These are phyloP conservation scores for Geophilus truncorum DNA, from an alignment of 2,888 invertebrate species.

Conservation along the genomic window DNA sequence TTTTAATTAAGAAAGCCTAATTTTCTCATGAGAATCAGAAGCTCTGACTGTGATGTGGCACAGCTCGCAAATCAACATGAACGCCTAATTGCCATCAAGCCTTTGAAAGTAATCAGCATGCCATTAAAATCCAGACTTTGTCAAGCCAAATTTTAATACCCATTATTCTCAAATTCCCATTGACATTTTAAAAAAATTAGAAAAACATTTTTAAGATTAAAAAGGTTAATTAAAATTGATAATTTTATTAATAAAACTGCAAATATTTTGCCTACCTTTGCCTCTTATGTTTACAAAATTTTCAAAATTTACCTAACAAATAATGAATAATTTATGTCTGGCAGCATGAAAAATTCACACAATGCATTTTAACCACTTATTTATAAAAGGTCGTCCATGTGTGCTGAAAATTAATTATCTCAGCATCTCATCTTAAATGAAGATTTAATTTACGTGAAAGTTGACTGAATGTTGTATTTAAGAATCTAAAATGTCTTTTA, in stretches of 20 bases:
- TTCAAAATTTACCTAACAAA: too few relatives aligned
- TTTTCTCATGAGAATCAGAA: conserved; percentile 2
- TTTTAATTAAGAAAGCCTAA: conserved; percentile 10
- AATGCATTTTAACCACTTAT: not conserved
- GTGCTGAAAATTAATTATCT: not conserved
- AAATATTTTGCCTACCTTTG: not conserved
- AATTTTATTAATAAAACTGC: too few relatives aligned
- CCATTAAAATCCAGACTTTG: conserved; percentile 5
- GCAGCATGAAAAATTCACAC: not conserved
- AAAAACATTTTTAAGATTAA: not conserved
- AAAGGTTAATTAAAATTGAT: not conserved
- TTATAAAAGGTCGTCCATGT: not conserved
- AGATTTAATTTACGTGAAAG: not conserved
- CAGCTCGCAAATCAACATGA: conserved; percentile 1
- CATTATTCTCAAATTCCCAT: conserved; percentile 12
- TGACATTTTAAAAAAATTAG: not conserved
- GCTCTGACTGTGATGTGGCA: not conserved
- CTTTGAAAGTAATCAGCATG: conserved; percentile 14
- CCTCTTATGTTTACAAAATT: too few relatives aligned
- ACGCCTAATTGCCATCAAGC: conserved; percentile 3
- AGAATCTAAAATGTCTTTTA: too few relatives aligned
- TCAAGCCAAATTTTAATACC: conserved; percentile 10
- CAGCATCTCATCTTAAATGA: not conserved
- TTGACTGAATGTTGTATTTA: too few relatives aligned
- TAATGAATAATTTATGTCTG: not conserved